A percentile compares a stretch with the other conserved stretches of the same genome.
These are phyloP conservation scores for Polymixis flavicincta DNA, from an alignment of 2,888 invertebrate species.

Conservation along the genomic window DNA sequence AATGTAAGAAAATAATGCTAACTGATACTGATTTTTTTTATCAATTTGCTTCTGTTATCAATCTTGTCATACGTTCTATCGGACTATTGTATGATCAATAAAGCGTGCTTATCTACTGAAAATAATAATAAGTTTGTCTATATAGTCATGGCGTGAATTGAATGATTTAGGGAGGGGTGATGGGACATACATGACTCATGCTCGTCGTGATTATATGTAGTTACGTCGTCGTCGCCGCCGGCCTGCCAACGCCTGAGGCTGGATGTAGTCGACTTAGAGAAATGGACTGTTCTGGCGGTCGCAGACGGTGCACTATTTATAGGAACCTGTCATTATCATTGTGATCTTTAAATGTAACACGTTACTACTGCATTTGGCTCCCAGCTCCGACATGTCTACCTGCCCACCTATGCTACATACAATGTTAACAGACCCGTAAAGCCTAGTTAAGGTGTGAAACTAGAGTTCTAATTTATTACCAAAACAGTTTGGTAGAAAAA, in stretches of 20 bases:
- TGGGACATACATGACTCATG: constrained; percentile 59
- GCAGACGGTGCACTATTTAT: constrained; percentile 60
- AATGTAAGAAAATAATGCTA: constrained; percentile 68
- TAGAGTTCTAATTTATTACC: background rate
- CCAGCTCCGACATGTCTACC: constrained; percentile 32
- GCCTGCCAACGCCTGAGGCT: constrained; percentile 28
- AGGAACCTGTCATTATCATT: constrained; percentile 60
- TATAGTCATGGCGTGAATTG: constrained; percentile 37
- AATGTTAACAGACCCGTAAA: constrained; percentile 21
- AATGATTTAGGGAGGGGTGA: constrained; percentile 22
- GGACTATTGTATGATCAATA: constrained; percentile 83
- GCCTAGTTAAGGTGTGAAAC: constrained; percentile 3
- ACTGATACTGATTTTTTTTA: constrained; percentile 76
- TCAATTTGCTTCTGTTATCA: constrained; percentile 83
- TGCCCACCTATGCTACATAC: constrained; percentile 16
- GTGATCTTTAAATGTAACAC: constrained; percentile 60
- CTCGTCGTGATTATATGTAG: constrained; percentile 23
- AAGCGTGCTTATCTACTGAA: constrained; percentile 69
- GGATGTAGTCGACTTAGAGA: constrained; percentile 50
- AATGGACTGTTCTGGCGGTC: constrained; percentile 57
- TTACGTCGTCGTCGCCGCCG: constrained; percentile 34
- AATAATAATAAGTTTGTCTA: constrained; percentile 64
- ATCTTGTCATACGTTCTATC: constrained; percentile 82
- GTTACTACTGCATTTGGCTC: constrained; percentile 62
- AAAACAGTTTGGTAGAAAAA: background rate